Evolutionary conservation across 1,140 invertebrate species (phyloP).

Genomic region (Acromyrmex charruanus): DNA sequence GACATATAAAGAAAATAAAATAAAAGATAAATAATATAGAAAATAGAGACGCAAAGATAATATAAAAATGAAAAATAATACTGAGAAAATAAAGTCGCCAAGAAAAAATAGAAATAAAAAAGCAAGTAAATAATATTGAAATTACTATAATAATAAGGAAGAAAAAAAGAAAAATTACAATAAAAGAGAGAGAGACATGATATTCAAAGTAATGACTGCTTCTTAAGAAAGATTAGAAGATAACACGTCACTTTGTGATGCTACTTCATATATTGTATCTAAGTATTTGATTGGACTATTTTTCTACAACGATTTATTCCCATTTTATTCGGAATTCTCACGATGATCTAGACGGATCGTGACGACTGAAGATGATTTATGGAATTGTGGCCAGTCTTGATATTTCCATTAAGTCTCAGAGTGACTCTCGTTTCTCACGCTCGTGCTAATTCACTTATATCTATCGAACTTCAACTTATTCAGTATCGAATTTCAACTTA

Average conservation of each 20-base stretch:
- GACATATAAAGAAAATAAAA: no score
- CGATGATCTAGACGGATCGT: not conserved
- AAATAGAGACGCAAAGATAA: no score
- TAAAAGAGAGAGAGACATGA: not conserved
- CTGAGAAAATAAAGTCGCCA: no score
- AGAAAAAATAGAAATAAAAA: no score
- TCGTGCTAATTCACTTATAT: not conserved
- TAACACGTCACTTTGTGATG: not conserved
- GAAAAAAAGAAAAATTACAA: no score
- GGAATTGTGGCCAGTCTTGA: not conserved
- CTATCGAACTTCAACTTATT: not conserved
- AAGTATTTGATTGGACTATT: not conserved
- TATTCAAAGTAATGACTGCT: not conserved
- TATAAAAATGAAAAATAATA: no score
- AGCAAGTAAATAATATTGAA: no score
- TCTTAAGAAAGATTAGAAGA: not conserved
- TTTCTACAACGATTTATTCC: not conserved
- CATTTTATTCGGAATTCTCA: not conserved
- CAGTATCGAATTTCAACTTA: not conserved
- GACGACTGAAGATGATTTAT: slow-evolving; percentile 7
- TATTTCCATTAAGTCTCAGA: not conserved
- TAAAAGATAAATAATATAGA: no score
- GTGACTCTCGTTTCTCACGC: not conserved
- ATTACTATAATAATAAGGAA: no score
- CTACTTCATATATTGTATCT: not conserved